A percentile compares a stretch with the other conserved stretches of the same genome.
Conservation (phyloP, 2,888 invertebrate species). For the Galerucella calmariensis region DNA sequence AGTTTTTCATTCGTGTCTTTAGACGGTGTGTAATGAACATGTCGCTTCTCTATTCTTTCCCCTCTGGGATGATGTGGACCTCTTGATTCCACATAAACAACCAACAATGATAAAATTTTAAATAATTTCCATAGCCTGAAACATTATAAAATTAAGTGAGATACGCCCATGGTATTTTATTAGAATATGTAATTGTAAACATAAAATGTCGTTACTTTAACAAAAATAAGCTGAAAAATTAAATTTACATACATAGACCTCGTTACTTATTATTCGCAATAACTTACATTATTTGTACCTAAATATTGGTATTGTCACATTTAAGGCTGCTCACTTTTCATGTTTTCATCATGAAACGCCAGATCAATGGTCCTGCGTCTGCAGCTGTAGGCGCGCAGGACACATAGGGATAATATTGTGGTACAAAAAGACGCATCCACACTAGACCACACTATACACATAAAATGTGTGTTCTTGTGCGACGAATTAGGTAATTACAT, state of each 20-base stretch:
- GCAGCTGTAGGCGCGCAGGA: neutral
- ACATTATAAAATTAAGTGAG: neutral
- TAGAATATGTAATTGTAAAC: too few relatives aligned
- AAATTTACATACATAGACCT: too few relatives aligned
- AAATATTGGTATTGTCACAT: neutral
- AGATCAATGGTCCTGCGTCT: slow-evolving; percentile 5
- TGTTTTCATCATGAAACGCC: neutral
- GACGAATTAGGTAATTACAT: too few relatives aligned
- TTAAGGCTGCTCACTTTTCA: neutral
- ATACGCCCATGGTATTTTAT: too few relatives aligned
- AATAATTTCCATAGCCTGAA: slow-evolving; percentile 25
- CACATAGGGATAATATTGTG: neutral
- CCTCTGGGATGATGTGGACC: slow-evolving; percentile 76
- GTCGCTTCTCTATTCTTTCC: slow-evolving; percentile 64
- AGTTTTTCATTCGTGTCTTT: slow-evolving; percentile 68
- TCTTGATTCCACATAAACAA: slow-evolving; percentile 63
- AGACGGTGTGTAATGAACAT: slow-evolving; percentile 72
- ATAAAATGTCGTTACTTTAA: too few relatives aligned
- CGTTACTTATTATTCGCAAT: too few relatives aligned
- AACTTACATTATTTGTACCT: slow-evolving; percentile 1
- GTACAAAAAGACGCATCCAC: neutral
- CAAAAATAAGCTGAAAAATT: too few relatives aligned
- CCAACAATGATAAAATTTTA: slow-evolving; percentile 13
- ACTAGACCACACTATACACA: neutral
- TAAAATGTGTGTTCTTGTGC: too few relatives aligned